Percentiles rank a stretch among this genome's conserved stretches.
These are phyloP conservation scores for Papilio machaon DNA, from an alignment of 1,140 invertebrate genomes.

Conservation along the genomic window DNA sequence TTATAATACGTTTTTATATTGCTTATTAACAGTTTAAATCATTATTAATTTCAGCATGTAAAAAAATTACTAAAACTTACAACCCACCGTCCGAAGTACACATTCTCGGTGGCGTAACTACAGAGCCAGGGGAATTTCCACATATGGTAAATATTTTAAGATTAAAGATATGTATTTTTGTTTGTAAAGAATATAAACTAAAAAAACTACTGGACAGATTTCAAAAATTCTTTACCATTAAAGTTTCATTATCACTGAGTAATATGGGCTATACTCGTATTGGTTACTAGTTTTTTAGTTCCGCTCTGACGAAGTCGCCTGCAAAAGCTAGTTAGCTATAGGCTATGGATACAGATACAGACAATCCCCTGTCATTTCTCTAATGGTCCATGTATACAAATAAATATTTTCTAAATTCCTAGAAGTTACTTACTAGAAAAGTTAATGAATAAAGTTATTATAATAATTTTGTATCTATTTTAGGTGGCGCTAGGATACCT, in stretches of 20 bases:
- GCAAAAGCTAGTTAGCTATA: neutral
- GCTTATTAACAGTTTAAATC: neutral
- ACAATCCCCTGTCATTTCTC: too few species aligned
- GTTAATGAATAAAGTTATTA: too few species aligned
- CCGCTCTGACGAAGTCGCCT: neutral
- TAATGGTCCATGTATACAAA: too few species aligned
- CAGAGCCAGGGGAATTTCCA: constrained; percentile 12
- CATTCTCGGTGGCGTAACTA: neutral
- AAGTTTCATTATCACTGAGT: too few species aligned
- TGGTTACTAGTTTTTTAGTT: neutral
- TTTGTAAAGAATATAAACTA: too few species aligned
- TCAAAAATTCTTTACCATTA: too few species aligned
- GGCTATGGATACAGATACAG: too few species aligned
- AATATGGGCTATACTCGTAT: too few species aligned
- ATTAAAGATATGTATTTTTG: neutral
- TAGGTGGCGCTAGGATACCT: constrained; percentile 25
- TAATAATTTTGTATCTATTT: neutral
- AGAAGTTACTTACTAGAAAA: too few species aligned
- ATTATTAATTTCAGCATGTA: constrained; percentile 25
- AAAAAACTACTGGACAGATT: too few species aligned
- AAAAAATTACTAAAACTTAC: constrained; percentile 1
- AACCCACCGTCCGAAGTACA: neutral
- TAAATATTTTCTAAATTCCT: too few species aligned
- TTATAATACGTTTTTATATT: too few species aligned
- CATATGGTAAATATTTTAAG: constrained; percentile 5